A percentile compares a stretch with the other conserved stretches of the same genome.
Evolutionary conservation across 2,888 invertebrate species (phyloP).

Genomic region (Ephialtes manifestator): DNA sequence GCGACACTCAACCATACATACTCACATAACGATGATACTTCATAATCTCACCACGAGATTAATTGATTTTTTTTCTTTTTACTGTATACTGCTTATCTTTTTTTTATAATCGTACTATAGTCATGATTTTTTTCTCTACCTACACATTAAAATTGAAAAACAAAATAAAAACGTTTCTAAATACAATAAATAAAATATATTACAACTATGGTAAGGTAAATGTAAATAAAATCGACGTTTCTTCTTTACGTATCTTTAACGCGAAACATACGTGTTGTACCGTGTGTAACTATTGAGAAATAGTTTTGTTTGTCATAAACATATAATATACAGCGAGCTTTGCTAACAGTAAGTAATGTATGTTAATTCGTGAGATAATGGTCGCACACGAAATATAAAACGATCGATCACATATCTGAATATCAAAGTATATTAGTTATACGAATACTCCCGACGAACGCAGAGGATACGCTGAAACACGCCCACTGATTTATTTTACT

Average conservation of each 20-base stretch:
- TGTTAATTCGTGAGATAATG: slow-evolving; percentile 24
- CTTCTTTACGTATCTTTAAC: slow-evolving; percentile 38
- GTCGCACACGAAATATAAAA: slow-evolving; percentile 48
- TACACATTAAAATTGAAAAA: slow-evolving; percentile 77
- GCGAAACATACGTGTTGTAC: slow-evolving; percentile 36
- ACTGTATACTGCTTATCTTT: slow-evolving; percentile 40
- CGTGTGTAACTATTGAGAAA: slow-evolving; percentile 51
- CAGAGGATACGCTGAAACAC: slow-evolving; percentile 20
- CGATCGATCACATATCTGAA: slow-evolving; percentile 41
- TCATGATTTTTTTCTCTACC: slow-evolving; percentile 73
- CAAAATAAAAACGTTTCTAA: slow-evolving; percentile 67
- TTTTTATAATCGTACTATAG: slow-evolving; percentile 43
- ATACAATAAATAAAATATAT: slow-evolving; percentile 76
- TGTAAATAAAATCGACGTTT: slow-evolving; percentile 38
- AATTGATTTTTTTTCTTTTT: slow-evolving; percentile 42
- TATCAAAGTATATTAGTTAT: slow-evolving; percentile 4
- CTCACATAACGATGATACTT: slow-evolving; percentile 68
- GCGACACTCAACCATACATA: slow-evolving; percentile 68
- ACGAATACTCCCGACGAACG: slow-evolving; percentile 24
- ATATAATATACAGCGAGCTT: slow-evolving; percentile 49
- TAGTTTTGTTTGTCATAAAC: slow-evolving; percentile 23
- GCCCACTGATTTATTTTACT: neutral
- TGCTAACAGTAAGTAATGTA: slow-evolving; percentile 38
- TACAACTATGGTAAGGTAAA: slow-evolving; percentile 68
- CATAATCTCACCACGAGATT: slow-evolving; percentile 52